phyloP scores from a whole-genome alignment of 2,888 invertebrate genomes.

The Cyclophora punctaria region DNA sequence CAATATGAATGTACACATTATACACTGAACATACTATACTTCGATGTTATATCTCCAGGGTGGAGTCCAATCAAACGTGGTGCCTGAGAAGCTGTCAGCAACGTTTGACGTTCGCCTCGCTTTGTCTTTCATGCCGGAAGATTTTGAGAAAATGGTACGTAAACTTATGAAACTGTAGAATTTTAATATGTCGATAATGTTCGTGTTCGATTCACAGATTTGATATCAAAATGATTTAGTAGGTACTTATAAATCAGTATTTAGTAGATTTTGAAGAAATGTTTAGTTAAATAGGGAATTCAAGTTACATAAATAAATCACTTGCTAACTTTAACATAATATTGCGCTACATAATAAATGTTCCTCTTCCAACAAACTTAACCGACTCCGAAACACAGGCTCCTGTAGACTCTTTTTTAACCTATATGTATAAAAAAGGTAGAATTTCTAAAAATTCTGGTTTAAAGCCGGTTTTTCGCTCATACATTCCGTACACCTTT shows the following conservation, averaged over 20 bases:
- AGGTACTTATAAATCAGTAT: no score
- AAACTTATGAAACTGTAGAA: no score
- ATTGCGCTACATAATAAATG: no score
- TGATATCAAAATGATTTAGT: no score
- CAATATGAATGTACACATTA: no score
- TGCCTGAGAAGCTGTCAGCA: constrained; percentile 85
- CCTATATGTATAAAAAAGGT: not conserved
- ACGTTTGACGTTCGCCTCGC: constrained; percentile 84
- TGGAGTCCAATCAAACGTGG: constrained; percentile 91
- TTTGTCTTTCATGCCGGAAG: constrained; percentile 71
- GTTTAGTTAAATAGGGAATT: no score
- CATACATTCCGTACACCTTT: not conserved
- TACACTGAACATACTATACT: not conserved
- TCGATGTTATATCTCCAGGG: constrained; percentile 67
- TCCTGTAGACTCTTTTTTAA: not conserved
- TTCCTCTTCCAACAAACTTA: not conserved
- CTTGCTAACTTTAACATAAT: no score
- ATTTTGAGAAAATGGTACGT: constrained; percentile 77
- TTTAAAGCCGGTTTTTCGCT: no score
- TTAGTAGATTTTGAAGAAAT: no score
- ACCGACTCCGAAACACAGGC: not conserved
- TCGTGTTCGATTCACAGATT: no score
- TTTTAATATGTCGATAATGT: no score
- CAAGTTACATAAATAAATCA: no score
- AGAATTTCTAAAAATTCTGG: not conserved